Conservation (phyloP, 2,888 invertebrate genomes). For the Listrodromus nycthemerus region DNA sequence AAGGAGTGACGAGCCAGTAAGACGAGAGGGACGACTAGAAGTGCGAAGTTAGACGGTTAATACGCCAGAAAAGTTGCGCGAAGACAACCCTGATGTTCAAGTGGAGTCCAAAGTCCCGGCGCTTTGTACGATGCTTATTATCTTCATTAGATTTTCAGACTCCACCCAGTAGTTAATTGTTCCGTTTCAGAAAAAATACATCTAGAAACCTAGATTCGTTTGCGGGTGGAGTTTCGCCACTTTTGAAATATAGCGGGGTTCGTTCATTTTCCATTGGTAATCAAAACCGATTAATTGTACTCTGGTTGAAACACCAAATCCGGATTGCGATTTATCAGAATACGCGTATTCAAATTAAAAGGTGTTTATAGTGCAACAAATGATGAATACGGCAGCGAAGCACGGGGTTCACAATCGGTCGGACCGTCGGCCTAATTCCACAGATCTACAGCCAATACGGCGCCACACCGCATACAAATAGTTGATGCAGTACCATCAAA, state of each 20-base stretch:
- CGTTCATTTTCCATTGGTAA: neutral
- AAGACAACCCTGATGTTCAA: neutral
- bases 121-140: neutral
- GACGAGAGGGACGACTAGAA: conserved; percentile 1
- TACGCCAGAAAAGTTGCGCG: neutral
- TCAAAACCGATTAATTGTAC: neutral
- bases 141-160: neutral
- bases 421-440: conserved; percentile 4
- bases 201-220: neutral
- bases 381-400: neutral
- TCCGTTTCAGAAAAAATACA: neutral
- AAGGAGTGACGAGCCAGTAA: neutral
- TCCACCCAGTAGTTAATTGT: neutral
- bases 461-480: conserved; percentile 39
- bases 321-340: neutral
- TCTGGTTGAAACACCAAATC: neutral
- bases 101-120: neutral
- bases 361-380: neutral
- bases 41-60: neutral
- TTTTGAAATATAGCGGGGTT: neutral
- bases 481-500: conserved; percentile 19
- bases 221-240: neutral
- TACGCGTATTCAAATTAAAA: neutral
- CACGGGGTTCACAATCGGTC: neutral
- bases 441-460: conserved; percentile 4